phyloP scores from a whole-genome alignment of 2,113 vertebrate species.

The Oplegnathus fasciatus region DNA sequence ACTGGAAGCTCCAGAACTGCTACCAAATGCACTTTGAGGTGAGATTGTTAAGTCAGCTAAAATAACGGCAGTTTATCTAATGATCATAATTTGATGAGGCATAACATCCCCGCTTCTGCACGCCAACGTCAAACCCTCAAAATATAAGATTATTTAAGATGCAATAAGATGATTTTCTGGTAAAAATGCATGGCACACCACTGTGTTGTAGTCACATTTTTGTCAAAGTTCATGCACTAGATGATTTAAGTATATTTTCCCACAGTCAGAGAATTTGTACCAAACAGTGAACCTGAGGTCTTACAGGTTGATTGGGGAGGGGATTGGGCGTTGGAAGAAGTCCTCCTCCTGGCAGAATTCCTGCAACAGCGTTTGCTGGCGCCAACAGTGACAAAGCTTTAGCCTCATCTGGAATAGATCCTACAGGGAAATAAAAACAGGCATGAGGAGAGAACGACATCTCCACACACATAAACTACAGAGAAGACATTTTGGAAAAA shows the following conservation, averaged over 20 bases:
- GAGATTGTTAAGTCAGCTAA: background rate
- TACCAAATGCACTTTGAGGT: background rate
- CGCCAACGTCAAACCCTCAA: background rate
- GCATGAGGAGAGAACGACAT: constrained; percentile 81
- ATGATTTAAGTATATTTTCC: background rate
- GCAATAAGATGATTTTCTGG: too few relatives aligned
- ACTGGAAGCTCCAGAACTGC: background rate
- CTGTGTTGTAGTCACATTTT: background rate
- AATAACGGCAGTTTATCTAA: background rate
- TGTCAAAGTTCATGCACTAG: background rate
- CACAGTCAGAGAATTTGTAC: background rate
- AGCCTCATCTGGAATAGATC: constrained; percentile 99
- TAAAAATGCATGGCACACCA: background rate
- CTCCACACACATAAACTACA: constrained; percentile 79
- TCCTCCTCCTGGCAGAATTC: constrained; percentile 96
- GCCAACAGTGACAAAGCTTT: constrained; percentile 99
- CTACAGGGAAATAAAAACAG: constrained; percentile 89
- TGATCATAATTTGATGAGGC: background rate
- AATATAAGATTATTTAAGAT: background rate
- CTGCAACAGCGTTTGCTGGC: constrained; percentile 98
- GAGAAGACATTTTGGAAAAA: constrained; percentile 75
- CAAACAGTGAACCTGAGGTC: background rate
- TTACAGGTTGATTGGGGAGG: constrained; percentile 89
- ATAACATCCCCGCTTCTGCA: background rate
- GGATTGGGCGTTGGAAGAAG: constrained; percentile 98